Base-by-base conservation (phyloP, 2,113 vertebrate genomes). In the Marmota monax region DNA sequence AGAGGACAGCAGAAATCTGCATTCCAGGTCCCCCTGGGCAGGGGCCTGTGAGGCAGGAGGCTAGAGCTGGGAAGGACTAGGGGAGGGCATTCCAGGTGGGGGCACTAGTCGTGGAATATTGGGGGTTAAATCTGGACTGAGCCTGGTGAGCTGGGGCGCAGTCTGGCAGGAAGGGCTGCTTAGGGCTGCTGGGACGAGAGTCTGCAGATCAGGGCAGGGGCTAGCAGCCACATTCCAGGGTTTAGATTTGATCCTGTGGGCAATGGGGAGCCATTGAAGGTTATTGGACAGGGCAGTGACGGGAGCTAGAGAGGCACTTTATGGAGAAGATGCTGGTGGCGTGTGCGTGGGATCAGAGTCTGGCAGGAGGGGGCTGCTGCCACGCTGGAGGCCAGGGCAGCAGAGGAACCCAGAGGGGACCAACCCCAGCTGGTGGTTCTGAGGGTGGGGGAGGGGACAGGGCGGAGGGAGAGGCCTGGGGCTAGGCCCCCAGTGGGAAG, bases 201-300 rank as follows among this genome's bases (percentile, higher is more conserved):
- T 79, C 65, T 83, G 70, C 23, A 16, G 73, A 82, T 63, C 4
- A 12, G 42, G 39, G 58, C 27, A 17, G 86, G 79, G 63, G 58
- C 80, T 17, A 23, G 73, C 73, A 25, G 79, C 89, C 90, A 23
- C 76, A 34, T 87, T 72, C 3, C 6, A 16, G 87, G 45, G 32
- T 84, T 88, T 45, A 65, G 80, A 74, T 90, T 93, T 80, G 88
- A 77, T 93, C 86, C 94, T 92, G 39, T 34, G 42, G 94, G 86
- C 94, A 95, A 91, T 72, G 94, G 94, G 97, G 97, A 98, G 87
- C 92, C 84, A 94, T 93, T 78, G 89, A 95, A 95, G 97, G 90
- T 97, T 95, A 97, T 96, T 96, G 96, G 93, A 77, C 93, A 96
- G 92, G 92, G 92, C 61, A 94, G 93, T 90, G 97, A 77, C 29